Evolutionary conservation across 2,113 vertebrate species (phyloP).

Genomic region (Callorhinus ursinus): DNA sequence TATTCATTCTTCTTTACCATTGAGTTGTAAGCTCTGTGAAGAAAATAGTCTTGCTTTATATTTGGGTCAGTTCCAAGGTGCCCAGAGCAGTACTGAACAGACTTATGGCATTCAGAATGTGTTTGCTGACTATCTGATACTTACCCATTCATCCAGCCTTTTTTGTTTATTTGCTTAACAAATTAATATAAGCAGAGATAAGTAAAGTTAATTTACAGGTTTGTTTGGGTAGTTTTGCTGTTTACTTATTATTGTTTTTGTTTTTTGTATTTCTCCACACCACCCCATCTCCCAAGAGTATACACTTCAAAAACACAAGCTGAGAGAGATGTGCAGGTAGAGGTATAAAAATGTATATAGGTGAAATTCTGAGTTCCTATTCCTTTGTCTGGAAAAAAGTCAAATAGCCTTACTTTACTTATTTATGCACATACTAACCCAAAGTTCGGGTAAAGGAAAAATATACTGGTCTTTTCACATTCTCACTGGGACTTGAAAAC

Average conservation of each 20-base stretch:
- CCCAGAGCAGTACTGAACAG: background rate
- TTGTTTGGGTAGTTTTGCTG: background rate
- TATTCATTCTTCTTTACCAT: background rate
- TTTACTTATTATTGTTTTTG: background rate
- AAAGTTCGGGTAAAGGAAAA: slow-evolving; percentile 28
- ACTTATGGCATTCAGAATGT: background rate
- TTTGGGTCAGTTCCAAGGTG: background rate
- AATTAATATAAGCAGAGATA: background rate
- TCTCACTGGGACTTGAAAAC: background rate
- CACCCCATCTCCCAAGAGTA: background rate
- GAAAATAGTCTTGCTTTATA: background rate
- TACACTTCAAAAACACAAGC: background rate
- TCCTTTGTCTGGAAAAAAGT: background rate
- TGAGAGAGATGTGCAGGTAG: background rate
- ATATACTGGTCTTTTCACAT: background rate
- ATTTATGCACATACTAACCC: slow-evolving; percentile 41
- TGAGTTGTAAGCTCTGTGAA: background rate
- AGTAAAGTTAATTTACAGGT: background rate
- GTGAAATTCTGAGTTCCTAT: background rate
- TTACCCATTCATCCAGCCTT: background rate
- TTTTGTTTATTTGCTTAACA: background rate
- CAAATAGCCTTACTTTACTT: slow-evolving; percentile 24
- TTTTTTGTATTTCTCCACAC: background rate
- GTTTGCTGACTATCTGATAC: background rate
- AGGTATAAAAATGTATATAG: background rate